phyloP scores from a whole-genome alignment of 2,888 invertebrate genomes.

The Pseudococcus viburni region DNA sequence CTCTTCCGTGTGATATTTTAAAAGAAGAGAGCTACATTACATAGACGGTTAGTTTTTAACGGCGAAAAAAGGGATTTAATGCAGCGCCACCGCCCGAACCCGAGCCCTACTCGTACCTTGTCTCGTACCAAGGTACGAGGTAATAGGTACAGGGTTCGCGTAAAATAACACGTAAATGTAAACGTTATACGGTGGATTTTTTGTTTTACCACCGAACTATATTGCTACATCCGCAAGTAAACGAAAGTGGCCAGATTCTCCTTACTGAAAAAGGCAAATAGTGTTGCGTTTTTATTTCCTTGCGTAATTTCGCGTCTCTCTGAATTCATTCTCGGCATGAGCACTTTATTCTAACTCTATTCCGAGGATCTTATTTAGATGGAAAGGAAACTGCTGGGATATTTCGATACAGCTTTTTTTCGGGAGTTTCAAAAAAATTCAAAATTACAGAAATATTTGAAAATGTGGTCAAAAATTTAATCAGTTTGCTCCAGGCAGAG shows the following conservation, averaged over 20 bases:
- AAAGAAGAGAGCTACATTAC: slow-evolving; percentile 44
- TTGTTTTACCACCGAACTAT: not conserved
- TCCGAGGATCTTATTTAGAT: too few species aligned
- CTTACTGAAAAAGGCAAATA: not conserved
- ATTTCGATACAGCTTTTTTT: too few species aligned
- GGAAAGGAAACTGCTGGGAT: too few species aligned
- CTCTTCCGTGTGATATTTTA: slow-evolving; percentile 49
- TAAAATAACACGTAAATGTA: slow-evolving; percentile 13
- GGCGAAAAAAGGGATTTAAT: slow-evolving; percentile 43
- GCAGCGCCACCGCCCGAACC: not conserved
- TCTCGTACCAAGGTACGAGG: not conserved
- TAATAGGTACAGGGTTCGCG: slow-evolving; percentile 17
- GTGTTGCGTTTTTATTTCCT: not conserved
- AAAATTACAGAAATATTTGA: too few species aligned
- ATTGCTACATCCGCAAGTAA: not conserved
- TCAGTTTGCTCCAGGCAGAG: too few species aligned
- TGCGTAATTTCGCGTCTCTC: not conserved
- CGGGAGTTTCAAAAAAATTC: too few species aligned
- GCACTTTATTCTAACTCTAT: too few species aligned
- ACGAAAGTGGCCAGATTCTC: not conserved
- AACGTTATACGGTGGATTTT: not conserved
- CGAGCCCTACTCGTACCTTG: not conserved
- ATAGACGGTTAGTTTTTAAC: slow-evolving; percentile 56
- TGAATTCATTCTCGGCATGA: not conserved
- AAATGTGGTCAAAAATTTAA: too few species aligned